Percentiles rank a stretch among this genome's conserved stretches.
phyloP scores from a whole-genome alignment of 2,797 vertebrate genomes.

The Acipenser transmontanus region DNA sequence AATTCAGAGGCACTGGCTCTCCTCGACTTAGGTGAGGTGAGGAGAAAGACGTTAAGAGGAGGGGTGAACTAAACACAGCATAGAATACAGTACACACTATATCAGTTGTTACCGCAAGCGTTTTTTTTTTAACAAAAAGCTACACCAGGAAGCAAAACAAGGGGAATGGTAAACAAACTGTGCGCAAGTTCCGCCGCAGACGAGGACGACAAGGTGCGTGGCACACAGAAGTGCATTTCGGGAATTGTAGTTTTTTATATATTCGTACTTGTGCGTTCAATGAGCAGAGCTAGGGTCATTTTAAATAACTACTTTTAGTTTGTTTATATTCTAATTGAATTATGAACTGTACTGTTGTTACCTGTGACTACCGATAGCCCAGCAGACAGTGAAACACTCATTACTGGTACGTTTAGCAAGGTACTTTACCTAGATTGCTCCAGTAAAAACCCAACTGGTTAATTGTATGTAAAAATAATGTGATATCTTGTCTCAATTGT shows the following conservation, averaged over 20 bases:
- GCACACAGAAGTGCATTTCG: constrained; percentile 11
- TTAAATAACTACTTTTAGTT: no score
- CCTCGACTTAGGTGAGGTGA: constrained; percentile 25
- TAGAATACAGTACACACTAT: neutral
- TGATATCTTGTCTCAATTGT: no score
- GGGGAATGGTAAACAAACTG: constrained; percentile 38
- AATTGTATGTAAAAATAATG: no score
- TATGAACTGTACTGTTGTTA: no score
- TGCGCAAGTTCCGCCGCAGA: constrained; percentile 1
- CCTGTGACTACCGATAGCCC: no score
- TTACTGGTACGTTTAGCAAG: no score
- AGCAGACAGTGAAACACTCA: no score
- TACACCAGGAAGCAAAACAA: constrained; percentile 54
- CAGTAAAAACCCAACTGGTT: no score
- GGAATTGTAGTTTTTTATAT: constrained; percentile 52
- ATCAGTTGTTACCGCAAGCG: constrained; percentile 26
- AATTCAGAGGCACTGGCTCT: constrained; percentile 30
- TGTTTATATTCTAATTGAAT: no score
- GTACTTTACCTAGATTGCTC: no score
- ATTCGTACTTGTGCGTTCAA: no score
- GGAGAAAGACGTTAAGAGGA: constrained; percentile 23
- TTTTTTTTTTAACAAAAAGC: constrained; percentile 21
- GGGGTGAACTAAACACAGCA: constrained; percentile 2
- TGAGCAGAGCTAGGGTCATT: no score
- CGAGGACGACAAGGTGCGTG: neutral